Evolutionary conservation across 1,140 invertebrate genomes (phyloP).

Genomic region (Sinella curviseta): DNA sequence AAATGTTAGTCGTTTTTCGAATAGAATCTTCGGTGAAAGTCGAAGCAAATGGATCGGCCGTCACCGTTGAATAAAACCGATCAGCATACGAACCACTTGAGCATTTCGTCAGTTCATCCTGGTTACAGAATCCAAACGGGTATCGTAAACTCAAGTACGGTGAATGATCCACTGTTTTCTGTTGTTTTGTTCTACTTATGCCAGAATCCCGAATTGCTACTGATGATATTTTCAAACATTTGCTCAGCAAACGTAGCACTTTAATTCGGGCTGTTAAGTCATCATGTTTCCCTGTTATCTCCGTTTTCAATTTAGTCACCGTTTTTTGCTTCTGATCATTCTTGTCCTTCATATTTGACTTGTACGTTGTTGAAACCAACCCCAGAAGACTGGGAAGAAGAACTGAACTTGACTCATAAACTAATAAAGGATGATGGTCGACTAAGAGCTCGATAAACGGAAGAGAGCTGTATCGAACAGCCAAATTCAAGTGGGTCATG

Average conservation of each 20-base stretch:
- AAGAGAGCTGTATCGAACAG: slow-evolving; percentile 37
- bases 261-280: slow-evolving; percentile 32
- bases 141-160: not conserved
- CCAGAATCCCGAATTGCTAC: not conserved
- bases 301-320: slow-evolving; percentile 37
- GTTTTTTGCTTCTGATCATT: not conserved
- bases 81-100: not conserved
- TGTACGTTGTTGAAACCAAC: slow-evolving; percentile 36
- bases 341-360: not conserved
- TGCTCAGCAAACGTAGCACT: slow-evolving; percentile 33
- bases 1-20: not conserved
- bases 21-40: not conserved
- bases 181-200: not conserved
- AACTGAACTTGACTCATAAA: slow-evolving; percentile 28
- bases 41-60: not conserved
- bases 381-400: slow-evolving; percentile 40
- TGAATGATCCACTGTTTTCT: not conserved
- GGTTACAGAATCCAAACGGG: not conserved
- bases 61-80: not conserved
- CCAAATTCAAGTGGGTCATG: slow-evolving; percentile 39
- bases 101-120: not conserved
- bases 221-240: slow-evolving; percentile 31
- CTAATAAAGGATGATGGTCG: slow-evolving; percentile 38
- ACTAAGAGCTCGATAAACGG: slow-evolving; percentile 39
- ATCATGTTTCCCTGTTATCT: slow-evolving; percentile 40